Evolutionary conservation across 2,797 vertebrate species (phyloP), one percentile per base, ranked within the genome.

Genomic region (Oreochromis mossambicus): DNA sequence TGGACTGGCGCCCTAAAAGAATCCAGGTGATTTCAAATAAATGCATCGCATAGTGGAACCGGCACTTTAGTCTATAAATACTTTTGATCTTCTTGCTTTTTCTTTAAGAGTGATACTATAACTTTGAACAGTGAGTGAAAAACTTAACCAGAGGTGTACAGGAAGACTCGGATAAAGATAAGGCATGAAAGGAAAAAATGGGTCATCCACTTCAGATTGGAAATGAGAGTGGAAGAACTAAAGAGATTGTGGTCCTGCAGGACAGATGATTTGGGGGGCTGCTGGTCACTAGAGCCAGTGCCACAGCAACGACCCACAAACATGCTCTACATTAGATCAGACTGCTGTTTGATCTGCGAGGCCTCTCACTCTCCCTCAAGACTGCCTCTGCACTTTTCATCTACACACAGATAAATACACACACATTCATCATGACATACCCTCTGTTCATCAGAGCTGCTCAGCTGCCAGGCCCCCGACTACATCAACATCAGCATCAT

Each of bases 261-360:
- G 94, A 94, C 90, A 36, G 82, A 93, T 81, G 87, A 82, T 86
- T 84, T 83, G 14, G 43, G 43, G 83, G 88, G 90, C 83, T 46
- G 86, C 86, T 86, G 92, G 92, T 91, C 92, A 94, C 94, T 46
- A 90, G 90, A 94, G 94, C 83, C 86, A 73, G 80, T 87, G 86
- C 93, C 85, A 87, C 90, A 84, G 89, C 83, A 54, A 70, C 86
- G 92, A 93, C 94, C 94, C 92, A 95, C 88, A 94, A 94, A 95
- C 90, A 94, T 87, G 92, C 86, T 90, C 92, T 73, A 94, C 92
- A 95, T 95, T 94, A 90, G 86, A 90, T 94, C 92, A 92, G 84
- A 86, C 86, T 77, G 83, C 83, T 87, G 92, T 94, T 93, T 94
- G 92, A 93, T 91, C 86, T 92, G 87, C 81, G 51, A 87, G 87